Evolutionary conservation across 2,113 vertebrate genomes (phyloP), one percentile per base, ranked within the genome.

Genomic region (Megaceryle torquata): DNA sequence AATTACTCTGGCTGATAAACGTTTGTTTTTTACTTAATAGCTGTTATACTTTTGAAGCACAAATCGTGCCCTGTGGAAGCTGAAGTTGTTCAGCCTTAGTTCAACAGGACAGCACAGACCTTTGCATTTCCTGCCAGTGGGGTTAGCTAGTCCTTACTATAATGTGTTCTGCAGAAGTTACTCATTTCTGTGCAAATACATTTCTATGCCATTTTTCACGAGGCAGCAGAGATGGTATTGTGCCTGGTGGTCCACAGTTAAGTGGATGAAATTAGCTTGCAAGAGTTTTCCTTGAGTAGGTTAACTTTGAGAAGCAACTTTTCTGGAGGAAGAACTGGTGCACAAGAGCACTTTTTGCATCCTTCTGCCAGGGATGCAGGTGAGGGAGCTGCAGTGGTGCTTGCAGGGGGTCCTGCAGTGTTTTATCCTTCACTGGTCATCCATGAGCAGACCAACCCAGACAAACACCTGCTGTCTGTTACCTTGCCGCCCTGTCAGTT

Each of bases 41-140:
- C 74, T 13, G 7, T 79, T 90, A 59, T 20, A 39, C 24, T 77
- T 84, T 70, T 77, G 31, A 94, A 88, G 86, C n/a, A 69, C 54
- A 72, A 74, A 77, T 37, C 1, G 2, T 72, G 54, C 60, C 51
- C 46, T 16, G 5, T 64, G 63, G 10, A 82, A 57, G 25, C 4
- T 26, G 60, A 37, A 61, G 69, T 24, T 71, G 54, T 57, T 89
- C 61, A 70, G 64, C 44, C n/a, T 78, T n/a, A n/a, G 64, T n/a
- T 76, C 22, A 26, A 6, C 4, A 17, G 72, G 33, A 29, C 51
- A 75, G 35, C 46, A 13, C 17, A 76, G 17, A 37, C 35, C 59
- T 76, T 20, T 76, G 57, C 20, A 3, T 39, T 71, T 87, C 28
- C 15, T 80, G 53, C 57, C 24, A 1, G 9, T n/a, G 69, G n/a